A percentile compares a stretch with the other conserved stretches of the same genome.
Conservation (phyloP, 2,797 vertebrate species). For the Sebastes hopkinsi region DNA sequence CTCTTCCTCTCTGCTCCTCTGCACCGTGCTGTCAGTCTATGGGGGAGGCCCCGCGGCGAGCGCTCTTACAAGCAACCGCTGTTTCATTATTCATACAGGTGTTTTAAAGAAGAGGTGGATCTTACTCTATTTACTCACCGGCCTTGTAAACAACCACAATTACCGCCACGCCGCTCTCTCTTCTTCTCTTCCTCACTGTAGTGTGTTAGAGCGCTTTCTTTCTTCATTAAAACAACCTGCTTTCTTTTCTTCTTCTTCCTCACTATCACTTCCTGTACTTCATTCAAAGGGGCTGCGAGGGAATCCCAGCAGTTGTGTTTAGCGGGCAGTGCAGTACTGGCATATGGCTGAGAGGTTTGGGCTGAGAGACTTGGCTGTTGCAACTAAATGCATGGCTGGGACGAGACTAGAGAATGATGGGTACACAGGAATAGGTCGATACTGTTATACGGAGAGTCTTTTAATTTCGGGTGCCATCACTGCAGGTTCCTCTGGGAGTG, state of each 20-base stretch:
- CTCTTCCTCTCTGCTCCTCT: constrained; percentile 43
- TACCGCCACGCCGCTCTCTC: not conserved
- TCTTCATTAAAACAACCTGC: not conserved
- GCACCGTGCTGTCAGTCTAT: constrained; percentile 49
- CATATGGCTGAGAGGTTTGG: constrained; percentile 16
- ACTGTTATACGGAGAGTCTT: constrained; percentile 39
- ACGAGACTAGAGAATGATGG: constrained; percentile 27
- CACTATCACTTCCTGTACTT: not conserved
- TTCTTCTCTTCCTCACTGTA: constrained; percentile 1
- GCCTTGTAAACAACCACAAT: constrained; percentile 53
- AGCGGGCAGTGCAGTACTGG: constrained; percentile 58
- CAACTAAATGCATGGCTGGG: constrained; percentile 18
- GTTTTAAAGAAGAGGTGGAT: constrained; percentile 52
- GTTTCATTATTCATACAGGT: constrained; percentile 80
- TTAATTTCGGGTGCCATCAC: not conserved
- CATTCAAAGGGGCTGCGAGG: not conserved
- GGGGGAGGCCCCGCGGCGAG: constrained; percentile 57
- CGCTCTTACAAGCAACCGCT: constrained; percentile 64
- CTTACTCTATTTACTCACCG: constrained; percentile 45
- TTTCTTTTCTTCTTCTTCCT: not conserved
- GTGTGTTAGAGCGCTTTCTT: constrained; percentile 11
- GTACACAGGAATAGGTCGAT: constrained; percentile 68
- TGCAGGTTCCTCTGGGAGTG: constrained; percentile 24
- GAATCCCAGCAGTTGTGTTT: constrained; percentile 42
- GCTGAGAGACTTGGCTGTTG: not conserved